Evolutionary conservation across 2,888 invertebrate species (phyloP), one percentile per base, ranked within the genome.

Genomic region (Argyra leucocephala): DNA sequence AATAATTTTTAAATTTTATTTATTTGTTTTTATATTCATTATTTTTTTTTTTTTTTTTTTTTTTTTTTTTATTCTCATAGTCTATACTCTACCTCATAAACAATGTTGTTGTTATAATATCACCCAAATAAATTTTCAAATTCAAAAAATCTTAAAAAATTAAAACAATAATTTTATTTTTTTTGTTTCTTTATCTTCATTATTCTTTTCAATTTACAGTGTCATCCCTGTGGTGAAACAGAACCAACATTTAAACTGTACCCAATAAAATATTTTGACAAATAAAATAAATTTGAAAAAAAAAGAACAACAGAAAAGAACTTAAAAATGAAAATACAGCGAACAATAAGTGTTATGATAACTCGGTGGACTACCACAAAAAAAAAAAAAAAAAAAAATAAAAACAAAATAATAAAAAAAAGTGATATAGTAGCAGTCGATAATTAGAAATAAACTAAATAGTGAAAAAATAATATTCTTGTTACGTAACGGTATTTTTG

Each of bases 171-270:
- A 48, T 5, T 48, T 48, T 48, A 3, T 48, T 48, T 31, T 31
- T 31, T 31, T 31, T 31, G 31, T 31, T 31, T 31, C 12, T 26
- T 26, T 26, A 6, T 26, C 9, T 31, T 31, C n/a, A n/a, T n/a
- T n/a, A n/a, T n/a, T n/a, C n/a, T n/a, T 31, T 31, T 6, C 9
- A 48, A 48, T 48, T 48, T 48, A n/a, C n/a, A 48, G 48, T 48
- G 48, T 48, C 48, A 48, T 48, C 48, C 48, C 48, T n/a, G 48
- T 48, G 48, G 48, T 48, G 48, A 48, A 48, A 48, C 9, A 48
- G 48, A 48, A 48, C 15, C 2, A 15, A 37, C 5, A 37, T 3
- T 37, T 15, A 12, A 37, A 37, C 3, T 5, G 3, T 9, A 9
- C 37, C 37, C 12, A 37, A 48, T 48, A 48, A 48, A 48, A 48